Evolutionary conservation across 2,888 invertebrate species (phyloP), one percentile per base, ranked within the genome.

Genomic region (Nymphalis c-album): DNA sequence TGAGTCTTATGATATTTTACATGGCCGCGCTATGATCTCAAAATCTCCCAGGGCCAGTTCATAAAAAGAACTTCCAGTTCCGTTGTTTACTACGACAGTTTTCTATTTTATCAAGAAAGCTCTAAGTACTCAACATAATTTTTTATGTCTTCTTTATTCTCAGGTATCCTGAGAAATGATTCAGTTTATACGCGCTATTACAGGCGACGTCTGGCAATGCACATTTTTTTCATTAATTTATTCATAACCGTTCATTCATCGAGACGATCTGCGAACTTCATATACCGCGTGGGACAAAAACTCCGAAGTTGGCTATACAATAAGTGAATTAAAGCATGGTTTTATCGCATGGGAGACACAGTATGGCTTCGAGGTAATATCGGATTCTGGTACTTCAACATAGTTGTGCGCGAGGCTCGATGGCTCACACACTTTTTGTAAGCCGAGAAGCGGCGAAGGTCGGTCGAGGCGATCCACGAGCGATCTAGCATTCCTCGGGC

Each of bases 401-500:
- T 87, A 86, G 79, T 80, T 84, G 78, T 74, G 81, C 76, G 78
- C 80, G 81, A 81, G 80, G 78, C 78, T 78, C 81, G 80, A 75
- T 71, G 72, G 75, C 76, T 77, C 76, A 76, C 78, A 74, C 74
- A 76, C 73, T 79, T 80, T 80, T 80, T 80, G 77, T 72, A 58
- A 67, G 57, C 67, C 75, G 71, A 75, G 70, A 68, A 67, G 71
- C 76, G 74, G 71, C 77, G 87, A 88, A 90, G 89, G 90, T 87
- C 88, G 89, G 80, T 82, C 85, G 87, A 83, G 85, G 83, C 87
- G 79, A 86, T 82, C 86, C 87, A 88, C 89, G 86, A 86, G 86
- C 84, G 82, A 82, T 87, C 91, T 91, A 91, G 88, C 90, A 90
- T 91, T 90, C 91, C 90, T 80, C 82, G 82, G 83, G 84, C 88